Conservation (phyloP, 1,140 invertebrate species). For the Helicoverpa zea region DNA sequence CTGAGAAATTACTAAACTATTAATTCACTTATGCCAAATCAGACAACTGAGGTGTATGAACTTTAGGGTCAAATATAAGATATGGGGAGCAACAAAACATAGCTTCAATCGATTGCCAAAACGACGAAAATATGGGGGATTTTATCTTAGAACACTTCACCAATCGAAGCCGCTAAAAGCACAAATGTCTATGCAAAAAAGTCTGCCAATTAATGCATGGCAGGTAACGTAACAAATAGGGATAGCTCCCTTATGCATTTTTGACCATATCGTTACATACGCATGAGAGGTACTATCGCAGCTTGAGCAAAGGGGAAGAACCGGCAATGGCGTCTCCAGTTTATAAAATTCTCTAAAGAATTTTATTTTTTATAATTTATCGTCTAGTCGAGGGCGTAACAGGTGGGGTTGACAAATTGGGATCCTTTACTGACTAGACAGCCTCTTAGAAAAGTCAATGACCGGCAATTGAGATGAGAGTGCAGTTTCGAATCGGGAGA, state of each 20-base stretch:
- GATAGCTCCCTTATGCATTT: too few relatives aligned
- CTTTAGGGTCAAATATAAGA: slow-evolving; percentile 23
- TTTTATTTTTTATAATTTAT: neutral
- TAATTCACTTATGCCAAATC: neutral
- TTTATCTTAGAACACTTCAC: too few relatives aligned
- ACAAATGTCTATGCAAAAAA: too few relatives aligned
- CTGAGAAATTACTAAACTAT: neutral
- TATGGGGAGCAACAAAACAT: neutral
- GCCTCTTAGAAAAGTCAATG: slow-evolving; percentile 2
- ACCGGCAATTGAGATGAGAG: neutral
- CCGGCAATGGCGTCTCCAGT: too few relatives aligned
- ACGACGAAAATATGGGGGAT: too few relatives aligned
- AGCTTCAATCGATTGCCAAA: neutral
- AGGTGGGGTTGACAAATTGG: neutral
- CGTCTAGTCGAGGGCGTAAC: slow-evolving; percentile 4
- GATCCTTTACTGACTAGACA: neutral
- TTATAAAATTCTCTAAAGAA: too few relatives aligned
- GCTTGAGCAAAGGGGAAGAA: too few relatives aligned
- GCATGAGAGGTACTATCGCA: too few relatives aligned
- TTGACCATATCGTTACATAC: too few relatives aligned
- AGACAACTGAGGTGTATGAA: slow-evolving; percentile 14
- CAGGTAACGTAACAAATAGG: too few relatives aligned
- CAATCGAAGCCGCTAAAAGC: too few relatives aligned
- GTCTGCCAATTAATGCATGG: too few relatives aligned
- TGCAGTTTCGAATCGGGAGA: neutral